A percentile compares a stretch with the other conserved stretches of the same genome.
phyloP scores from a whole-genome alignment of 2,888 invertebrate species.

The Drosophila pseudotakahashii region DNA sequence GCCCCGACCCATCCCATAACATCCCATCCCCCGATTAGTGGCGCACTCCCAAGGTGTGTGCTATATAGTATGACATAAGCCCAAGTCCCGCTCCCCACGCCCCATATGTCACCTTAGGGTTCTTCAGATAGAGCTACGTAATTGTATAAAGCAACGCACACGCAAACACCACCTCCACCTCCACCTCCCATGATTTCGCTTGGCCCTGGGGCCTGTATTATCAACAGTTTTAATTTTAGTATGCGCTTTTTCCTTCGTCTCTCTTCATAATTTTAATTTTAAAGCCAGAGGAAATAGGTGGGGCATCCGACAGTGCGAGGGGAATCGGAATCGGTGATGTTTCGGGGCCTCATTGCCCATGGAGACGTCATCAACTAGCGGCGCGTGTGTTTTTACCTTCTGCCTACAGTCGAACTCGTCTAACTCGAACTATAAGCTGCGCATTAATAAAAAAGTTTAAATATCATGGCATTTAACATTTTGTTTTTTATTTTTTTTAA shows the following conservation, averaged over 20 bases:
- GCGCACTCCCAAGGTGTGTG: constrained; percentile 37
- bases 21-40: constrained; percentile 11
- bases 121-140: constrained; percentile 35
- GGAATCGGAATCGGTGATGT: constrained; percentile 9
- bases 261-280: constrained; percentile 8
- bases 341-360: constrained; percentile 12
- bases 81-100: constrained; percentile 19
- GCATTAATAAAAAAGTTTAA: neutral
- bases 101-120: constrained; percentile 22
- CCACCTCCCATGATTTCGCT: constrained; percentile 8
- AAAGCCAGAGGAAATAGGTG: constrained; percentile 18
- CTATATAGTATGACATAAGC: constrained; percentile 27
- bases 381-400: constrained; percentile 25
- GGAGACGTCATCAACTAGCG: constrained; percentile 14
- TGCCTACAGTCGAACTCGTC: neutral
- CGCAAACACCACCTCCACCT: constrained; percentile 9
- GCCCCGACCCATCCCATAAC: neutral
- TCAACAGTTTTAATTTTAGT: constrained; percentile 40
- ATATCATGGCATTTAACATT: neutral
- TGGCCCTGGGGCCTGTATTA: constrained; percentile 28
- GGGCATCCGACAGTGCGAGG: constrained; percentile 4
- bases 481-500: too few relatives aligned
- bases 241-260: constrained; percentile 17
- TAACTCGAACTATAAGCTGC: neutral
- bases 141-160: constrained; percentile 26